Evolutionary conservation across 2,888 invertebrate species (phyloP).

Genomic region (Rugalucina vietnamica): DNA sequence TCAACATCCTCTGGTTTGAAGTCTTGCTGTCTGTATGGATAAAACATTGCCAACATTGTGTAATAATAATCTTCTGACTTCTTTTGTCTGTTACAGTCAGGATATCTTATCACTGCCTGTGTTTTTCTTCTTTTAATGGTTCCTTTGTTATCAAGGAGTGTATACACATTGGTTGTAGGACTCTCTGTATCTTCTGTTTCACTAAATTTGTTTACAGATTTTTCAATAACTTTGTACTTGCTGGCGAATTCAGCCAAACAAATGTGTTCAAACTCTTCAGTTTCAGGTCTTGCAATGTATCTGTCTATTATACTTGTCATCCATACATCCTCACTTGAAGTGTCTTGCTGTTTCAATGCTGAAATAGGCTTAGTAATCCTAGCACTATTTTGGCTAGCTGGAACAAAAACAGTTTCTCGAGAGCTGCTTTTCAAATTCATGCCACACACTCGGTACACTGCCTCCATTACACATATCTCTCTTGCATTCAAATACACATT

Average conservation of each 20-base stretch:
- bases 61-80: too few relatives aligned
- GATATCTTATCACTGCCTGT: constrained; percentile 19
- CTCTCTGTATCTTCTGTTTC: too few relatives aligned
- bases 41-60: too few relatives aligned
- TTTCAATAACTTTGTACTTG: constrained; percentile 23
- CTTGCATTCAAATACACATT: constrained; percentile 37
- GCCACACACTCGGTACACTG: constrained; percentile 34
- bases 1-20: not conserved
- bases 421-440: constrained; percentile 30
- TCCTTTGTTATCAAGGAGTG: constrained; percentile 18
- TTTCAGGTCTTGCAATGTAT: constrained; percentile 33
- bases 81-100: too few relatives aligned
- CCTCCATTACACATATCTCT: constrained; percentile 51
- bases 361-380: constrained; percentile 34
- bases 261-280: constrained; percentile 23
- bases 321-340: constrained; percentile 33
- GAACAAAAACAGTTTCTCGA: constrained; percentile 40
- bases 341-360: constrained; percentile 11
- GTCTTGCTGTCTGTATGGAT: constrained; percentile 20
- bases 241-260: constrained; percentile 37
- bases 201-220: too few relatives aligned
- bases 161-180: too few relatives aligned
- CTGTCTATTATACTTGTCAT: constrained; percentile 39
- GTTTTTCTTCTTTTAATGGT: constrained; percentile 29
- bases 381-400: constrained; percentile 30